phyloP scores from a whole-genome alignment of 1,140 invertebrate genomes.

The Aleiodes sp. region DNA sequence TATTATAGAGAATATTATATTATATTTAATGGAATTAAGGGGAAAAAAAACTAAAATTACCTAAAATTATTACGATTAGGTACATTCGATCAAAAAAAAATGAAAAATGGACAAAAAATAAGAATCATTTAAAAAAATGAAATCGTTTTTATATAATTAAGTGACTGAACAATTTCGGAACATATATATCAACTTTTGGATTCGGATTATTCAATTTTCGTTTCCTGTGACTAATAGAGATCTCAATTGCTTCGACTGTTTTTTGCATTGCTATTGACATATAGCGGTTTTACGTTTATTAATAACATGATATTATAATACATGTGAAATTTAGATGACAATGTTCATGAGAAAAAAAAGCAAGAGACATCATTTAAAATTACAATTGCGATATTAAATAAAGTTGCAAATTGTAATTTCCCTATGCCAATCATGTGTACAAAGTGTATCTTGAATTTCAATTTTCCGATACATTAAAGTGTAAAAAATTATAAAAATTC shows the following conservation, averaged over 20 bases:
- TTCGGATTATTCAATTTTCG: background rate
- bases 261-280: background rate
- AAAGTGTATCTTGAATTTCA: background rate
- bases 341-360: background rate
- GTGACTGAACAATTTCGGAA: background rate
- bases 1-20: constrained; percentile 22
- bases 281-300: background rate
- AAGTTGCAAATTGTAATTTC: background rate
- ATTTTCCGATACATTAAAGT: background rate
- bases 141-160: constrained; percentile 13
- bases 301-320: background rate
- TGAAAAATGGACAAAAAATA: background rate
- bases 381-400: background rate
- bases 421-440: background rate
- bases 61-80: background rate
- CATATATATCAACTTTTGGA: background rate
- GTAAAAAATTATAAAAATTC: background rate
- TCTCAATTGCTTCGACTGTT: constrained; percentile 7
- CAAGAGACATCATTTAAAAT: too few relatives aligned
- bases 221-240: background rate
- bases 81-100: constrained; percentile 32
- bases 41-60: background rate
- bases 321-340: background rate
- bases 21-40: constrained; percentile 24
- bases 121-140: constrained; percentile 4